Evolutionary conservation across 2,888 invertebrate species (phyloP).

Genomic region (Lasioglossum calceatum): DNA sequence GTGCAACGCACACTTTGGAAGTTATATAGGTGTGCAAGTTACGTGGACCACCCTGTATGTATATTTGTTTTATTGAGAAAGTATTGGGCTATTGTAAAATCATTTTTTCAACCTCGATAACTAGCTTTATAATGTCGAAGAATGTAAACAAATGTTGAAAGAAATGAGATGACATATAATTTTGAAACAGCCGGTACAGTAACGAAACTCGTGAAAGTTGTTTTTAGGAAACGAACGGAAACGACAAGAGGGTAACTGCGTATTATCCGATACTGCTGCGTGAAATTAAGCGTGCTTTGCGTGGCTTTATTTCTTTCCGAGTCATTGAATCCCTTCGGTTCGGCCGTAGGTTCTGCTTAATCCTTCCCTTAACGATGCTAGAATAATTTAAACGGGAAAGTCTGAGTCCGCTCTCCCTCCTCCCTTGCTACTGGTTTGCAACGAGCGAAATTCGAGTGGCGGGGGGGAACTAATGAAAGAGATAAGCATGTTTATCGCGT

Average conservation of each 20-base stretch:
- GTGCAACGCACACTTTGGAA: no score
- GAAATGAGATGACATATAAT: no score
- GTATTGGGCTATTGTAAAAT: no score
- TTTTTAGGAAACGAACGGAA: not conserved
- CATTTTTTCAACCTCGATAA: no score
- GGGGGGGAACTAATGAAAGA: not conserved
- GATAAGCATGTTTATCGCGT: constrained; percentile 15
- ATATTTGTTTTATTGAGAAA: no score
- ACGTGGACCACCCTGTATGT: no score
- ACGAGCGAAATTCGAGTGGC: not conserved
- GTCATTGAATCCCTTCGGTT: constrained; percentile 34
- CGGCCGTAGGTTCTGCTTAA: constrained; percentile 34
- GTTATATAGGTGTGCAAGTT: no score
- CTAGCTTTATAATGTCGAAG: no score
- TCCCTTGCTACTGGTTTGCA: not conserved
- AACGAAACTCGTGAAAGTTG: not conserved
- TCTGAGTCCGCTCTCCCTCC: not conserved
- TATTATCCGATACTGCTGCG: not conserved
- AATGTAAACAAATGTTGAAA: no score
- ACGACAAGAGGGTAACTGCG: not conserved
- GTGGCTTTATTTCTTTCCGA: constrained; percentile 31
- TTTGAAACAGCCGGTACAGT: not conserved
- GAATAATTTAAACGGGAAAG: constrained; percentile 32
- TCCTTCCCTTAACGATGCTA: constrained; percentile 29
- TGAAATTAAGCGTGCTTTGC: constrained; percentile 45